Percentiles rank a stretch among this genome's conserved stretches.
These are phyloP conservation scores for Drosophila atripex DNA, from an alignment of 2,888 invertebrate genomes.

Conservation along the genomic window DNA sequence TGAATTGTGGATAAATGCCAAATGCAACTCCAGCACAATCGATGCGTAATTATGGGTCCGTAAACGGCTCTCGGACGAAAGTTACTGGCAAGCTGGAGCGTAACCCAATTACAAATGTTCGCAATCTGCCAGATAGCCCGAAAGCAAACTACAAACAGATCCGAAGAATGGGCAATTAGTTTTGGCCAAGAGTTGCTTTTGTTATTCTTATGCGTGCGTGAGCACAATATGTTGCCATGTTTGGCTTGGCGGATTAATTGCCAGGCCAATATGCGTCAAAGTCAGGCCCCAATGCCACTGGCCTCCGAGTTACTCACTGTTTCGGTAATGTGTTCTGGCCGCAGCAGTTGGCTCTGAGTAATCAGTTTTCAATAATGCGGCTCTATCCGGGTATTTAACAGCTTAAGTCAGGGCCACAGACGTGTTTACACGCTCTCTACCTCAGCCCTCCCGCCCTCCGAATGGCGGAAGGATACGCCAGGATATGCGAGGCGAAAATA, in stretches of 20 bases:
- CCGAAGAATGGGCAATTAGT: conserved; percentile 36
- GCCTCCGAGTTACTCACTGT: background rate
- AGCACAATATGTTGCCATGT: conserved; percentile 61
- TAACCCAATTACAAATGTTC: conserved; percentile 20
- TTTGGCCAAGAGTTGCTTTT: conserved; percentile 24
- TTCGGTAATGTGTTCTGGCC: conserved; percentile 34
- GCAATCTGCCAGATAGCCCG: conserved; percentile 16
- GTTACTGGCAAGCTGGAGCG: conserved; percentile 32
- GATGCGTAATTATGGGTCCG: conserved; percentile 56
- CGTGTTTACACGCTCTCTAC: conserved; percentile 16
- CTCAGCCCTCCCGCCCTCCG: too few relatives aligned
- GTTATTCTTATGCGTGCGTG: conserved; percentile 56
- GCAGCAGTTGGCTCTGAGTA: conserved; percentile 17
- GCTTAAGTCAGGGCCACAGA: conserved; percentile 37
- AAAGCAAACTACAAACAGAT: background rate
- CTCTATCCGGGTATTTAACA: conserved; percentile 45
- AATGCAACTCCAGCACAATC: conserved; percentile 64
- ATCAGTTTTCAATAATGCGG: conserved; percentile 68
- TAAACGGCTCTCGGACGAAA: conserved; percentile 45
- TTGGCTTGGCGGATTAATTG: conserved; percentile 69
- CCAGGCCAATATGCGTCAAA: conserved; percentile 68
- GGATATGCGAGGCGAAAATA: conserved; percentile 38
- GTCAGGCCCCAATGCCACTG: conserved; percentile 40
- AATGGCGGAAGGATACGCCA: conserved; percentile 4
- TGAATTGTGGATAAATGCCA: conserved; percentile 67